A percentile compares a stretch with the other conserved stretches of the same genome.
phyloP scores from a whole-genome alignment of 2,113 vertebrate species.

The Vireo altiloquus region DNA sequence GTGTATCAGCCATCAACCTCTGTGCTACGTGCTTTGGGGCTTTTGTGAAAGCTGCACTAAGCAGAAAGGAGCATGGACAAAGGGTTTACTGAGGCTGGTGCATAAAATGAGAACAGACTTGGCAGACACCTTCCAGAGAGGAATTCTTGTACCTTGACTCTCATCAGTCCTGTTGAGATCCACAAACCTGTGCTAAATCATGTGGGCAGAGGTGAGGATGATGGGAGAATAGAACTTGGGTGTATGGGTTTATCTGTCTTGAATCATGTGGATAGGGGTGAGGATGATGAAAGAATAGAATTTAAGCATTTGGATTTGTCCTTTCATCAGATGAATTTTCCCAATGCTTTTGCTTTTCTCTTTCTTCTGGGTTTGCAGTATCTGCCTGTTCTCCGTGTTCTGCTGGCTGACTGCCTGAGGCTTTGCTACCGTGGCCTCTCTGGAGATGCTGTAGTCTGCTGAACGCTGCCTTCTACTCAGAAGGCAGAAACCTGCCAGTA shows the following conservation, averaged over 20 bases:
- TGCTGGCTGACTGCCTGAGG: neutral
- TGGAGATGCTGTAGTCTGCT: neutral
- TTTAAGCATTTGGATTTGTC: neutral
- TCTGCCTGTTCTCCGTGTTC: neutral
- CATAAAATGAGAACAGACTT: neutral
- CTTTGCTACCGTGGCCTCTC: neutral
- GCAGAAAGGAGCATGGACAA: neutral
- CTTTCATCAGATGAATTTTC: neutral
- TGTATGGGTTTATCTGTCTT: neutral
- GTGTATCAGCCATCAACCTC: accelerated
- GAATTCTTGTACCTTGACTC: neutral
- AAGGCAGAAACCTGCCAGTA: neutral
- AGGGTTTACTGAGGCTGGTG: neutral
- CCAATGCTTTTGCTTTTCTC: neutral
- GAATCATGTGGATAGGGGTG: neutral
- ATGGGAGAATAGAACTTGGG: neutral
- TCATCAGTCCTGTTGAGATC: neutral
- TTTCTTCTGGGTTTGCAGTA: neutral
- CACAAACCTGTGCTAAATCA: neutral
- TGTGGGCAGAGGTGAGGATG: neutral
- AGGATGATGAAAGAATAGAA: neutral
- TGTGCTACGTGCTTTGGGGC: accelerated
- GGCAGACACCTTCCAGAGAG: neutral
- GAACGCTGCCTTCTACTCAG: neutral
- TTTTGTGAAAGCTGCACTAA: neutral